phyloP scores from a whole-genome alignment of 2,113 vertebrate species.

The Lucifuga dentata region DNA sequence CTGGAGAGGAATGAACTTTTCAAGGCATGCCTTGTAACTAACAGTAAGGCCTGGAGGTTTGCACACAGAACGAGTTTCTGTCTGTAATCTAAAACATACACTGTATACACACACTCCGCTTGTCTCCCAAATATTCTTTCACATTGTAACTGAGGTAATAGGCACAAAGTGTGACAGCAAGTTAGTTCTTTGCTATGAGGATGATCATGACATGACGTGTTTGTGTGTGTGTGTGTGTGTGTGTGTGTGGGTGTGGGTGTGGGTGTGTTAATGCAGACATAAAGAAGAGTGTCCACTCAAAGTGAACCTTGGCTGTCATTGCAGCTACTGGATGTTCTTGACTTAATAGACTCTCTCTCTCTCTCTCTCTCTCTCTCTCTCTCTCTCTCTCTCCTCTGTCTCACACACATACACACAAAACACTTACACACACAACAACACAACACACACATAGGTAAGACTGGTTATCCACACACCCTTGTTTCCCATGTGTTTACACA shows the following conservation, averaged over 20 bases:
- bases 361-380: not conserved
- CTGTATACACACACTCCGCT: slow-evolving; percentile 1
- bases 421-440: too few species aligned
- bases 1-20: slow-evolving; percentile 27
- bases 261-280: not conserved
- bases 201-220: not conserved
- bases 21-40: slow-evolving; percentile 37
- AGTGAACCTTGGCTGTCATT: slow-evolving; percentile 2
- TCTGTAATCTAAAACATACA: slow-evolving; percentile 73
- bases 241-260: not conserved
- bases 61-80: slow-evolving; percentile 62
- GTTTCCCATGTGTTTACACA: slow-evolving; percentile 37
- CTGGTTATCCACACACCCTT: not conserved
- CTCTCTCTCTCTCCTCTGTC: slow-evolving; percentile 6
- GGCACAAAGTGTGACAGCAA: slow-evolving; percentile 1
- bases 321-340: slow-evolving; percentile 28
- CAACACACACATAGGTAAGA: slow-evolving; percentile 20
- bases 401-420: slow-evolving; percentile 37
- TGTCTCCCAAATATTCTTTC: slow-evolving; percentile 22
- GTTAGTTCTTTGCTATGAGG: slow-evolving; percentile 3
- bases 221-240: not conserved
- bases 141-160: slow-evolving; percentile 31
- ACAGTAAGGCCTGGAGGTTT: slow-evolving; percentile 27
- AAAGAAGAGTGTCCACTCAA: not conserved
- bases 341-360: slow-evolving; percentile 25